These are phyloP conservation scores for Ips nitidus DNA, from an alignment of 1,140 invertebrate species.

Conservation along the genomic window DNA sequence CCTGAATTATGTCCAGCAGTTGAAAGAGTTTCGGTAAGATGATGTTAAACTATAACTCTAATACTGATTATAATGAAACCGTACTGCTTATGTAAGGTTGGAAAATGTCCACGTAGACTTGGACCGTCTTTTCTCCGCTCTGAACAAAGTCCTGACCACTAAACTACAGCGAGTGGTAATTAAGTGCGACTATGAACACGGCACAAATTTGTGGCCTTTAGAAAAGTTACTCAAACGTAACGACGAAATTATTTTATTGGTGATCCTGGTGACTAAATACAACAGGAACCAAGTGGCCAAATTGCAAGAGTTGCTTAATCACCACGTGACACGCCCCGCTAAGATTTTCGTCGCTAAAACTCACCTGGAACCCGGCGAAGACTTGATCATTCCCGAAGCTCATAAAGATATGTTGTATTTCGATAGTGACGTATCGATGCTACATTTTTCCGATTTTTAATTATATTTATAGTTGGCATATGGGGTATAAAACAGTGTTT, in stretches of 20 bases:
- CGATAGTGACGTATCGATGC: slow-evolving; percentile 21
- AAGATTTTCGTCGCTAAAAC: slow-evolving; percentile 29
- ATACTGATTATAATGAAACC: background rate
- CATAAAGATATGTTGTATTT: slow-evolving; percentile 33
- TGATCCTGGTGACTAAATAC: slow-evolving; percentile 27
- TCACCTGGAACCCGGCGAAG: slow-evolving; percentile 14
- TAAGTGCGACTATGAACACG: slow-evolving; percentile 32
- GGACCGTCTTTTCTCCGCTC: slow-evolving; percentile 26
- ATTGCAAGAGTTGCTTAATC: slow-evolving; percentile 26
- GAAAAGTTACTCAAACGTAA: slow-evolving; percentile 28
- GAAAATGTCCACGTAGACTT: slow-evolving; percentile 33
- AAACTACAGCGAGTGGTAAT: slow-evolving; percentile 24
- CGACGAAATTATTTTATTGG: slow-evolving; percentile 19
- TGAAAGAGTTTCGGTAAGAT: slow-evolving; percentile 28
- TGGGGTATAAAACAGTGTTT: no score
- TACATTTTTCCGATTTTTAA: slow-evolving; percentile 31
- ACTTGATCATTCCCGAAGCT: slow-evolving; percentile 26
- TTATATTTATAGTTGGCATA: background rate
- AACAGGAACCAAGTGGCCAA: slow-evolving; percentile 28
- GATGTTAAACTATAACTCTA: background rate
- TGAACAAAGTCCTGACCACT: slow-evolving; percentile 10
- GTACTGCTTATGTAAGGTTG: slow-evolving; percentile 14
- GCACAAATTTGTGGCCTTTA: slow-evolving; percentile 19
- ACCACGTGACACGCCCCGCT: slow-evolving; percentile 13
- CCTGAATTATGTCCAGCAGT: slow-evolving; percentile 23